These are phyloP conservation scores for Lysandra coridon DNA, from an alignment of 2,888 invertebrate genomes.

Conservation along the genomic window DNA sequence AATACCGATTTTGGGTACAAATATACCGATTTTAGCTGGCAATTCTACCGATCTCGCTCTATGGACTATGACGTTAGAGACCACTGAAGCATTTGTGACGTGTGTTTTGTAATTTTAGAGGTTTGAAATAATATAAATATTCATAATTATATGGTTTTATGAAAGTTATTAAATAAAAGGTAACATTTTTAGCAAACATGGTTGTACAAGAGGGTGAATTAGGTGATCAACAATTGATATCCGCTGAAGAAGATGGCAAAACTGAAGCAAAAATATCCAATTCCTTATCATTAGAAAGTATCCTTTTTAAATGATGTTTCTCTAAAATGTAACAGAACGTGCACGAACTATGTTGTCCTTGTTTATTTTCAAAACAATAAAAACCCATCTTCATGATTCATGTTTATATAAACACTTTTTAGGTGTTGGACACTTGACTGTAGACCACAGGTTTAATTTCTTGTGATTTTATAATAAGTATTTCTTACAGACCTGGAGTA, in stretches of 20 bases:
- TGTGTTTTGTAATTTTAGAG: constrained; percentile 6
- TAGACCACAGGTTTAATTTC: no score
- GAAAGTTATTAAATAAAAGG: neutral
- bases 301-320: constrained; percentile 62
- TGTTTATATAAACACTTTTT: neutral
- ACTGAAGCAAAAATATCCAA: constrained; percentile 61
- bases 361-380: neutral
- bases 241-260: constrained; percentile 58
- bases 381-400: neutral
- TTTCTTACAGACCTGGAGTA: no score
- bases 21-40: no score
- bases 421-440: neutral
- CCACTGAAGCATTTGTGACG: constrained; percentile 12
- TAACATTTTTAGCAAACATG: constrained; percentile 48
- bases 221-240: constrained; percentile 60
- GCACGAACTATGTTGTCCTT: neutral
- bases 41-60: no score
- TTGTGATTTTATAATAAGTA: no score
- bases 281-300: constrained; percentile 79
- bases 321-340: neutral
- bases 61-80: no score
- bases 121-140: constrained; percentile 10
- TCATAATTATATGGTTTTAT: neutral
- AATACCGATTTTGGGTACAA: no score
- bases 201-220: constrained; percentile 66